Conservation (phyloP, 2,113 vertebrate genomes). For the Python bivittatus region DNA sequence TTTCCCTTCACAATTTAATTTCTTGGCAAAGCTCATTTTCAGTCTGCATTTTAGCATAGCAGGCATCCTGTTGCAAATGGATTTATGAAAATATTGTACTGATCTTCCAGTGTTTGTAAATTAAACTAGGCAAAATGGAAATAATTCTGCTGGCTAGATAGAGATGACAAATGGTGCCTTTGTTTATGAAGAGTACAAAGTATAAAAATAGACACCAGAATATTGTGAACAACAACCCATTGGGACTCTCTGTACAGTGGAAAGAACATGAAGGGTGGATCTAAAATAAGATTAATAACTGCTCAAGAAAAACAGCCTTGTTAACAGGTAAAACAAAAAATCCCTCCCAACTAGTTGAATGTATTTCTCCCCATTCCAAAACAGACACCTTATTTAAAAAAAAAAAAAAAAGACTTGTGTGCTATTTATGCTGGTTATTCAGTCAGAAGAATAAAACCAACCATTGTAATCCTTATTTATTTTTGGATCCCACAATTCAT, state of each 20-base stretch:
- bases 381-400: not conserved
- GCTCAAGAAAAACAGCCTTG: conserved; percentile 78
- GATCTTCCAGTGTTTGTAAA: conserved; percentile 70
- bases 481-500: conserved; percentile 5
- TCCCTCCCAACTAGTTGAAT: conserved; percentile 65
- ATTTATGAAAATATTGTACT: conserved; percentile 72
- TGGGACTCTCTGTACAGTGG: conserved; percentile 64
- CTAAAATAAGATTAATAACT: conserved; percentile 77
- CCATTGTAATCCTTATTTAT: conserved; percentile 35
- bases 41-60: conserved; percentile 65
- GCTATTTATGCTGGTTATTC: conserved; percentile 38
- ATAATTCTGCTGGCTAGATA: conserved; percentile 62
- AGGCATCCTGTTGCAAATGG: conserved; percentile 74
- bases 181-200: conserved; percentile 74
- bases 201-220: conserved; percentile 77
- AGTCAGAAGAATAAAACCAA: conserved; percentile 55
- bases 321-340: conserved; percentile 72
- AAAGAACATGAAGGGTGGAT: conserved; percentile 71
- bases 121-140: conserved; percentile 64
- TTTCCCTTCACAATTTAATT: conserved; percentile 74
- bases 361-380: not conserved
- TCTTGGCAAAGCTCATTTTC: conserved; percentile 71
- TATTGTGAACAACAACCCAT: conserved; percentile 74
- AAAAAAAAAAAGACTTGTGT: not conserved
- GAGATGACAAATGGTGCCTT: conserved; percentile 64